Conservation (phyloP, 2,888 invertebrate species). For the Cyclophora punctaria region DNA sequence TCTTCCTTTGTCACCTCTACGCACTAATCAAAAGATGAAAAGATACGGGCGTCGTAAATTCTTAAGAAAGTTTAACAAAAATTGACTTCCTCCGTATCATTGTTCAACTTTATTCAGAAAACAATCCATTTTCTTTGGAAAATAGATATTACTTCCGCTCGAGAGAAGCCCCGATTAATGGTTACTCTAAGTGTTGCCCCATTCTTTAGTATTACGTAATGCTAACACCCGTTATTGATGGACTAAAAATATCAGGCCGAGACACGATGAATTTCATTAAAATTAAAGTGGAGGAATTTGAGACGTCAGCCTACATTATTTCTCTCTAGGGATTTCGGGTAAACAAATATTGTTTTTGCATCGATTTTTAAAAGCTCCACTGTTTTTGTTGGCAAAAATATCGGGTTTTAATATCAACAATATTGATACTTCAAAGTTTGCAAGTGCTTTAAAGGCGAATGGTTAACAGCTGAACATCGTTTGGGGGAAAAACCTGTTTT, state of each 20-base stretch:
- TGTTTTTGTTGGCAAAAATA: neutral
- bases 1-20: too few relatives aligned
- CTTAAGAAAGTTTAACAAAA: conserved; percentile 16
- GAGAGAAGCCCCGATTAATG: conserved; percentile 32
- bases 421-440: too few relatives aligned
- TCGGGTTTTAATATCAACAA: neutral
- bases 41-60: conserved; percentile 3
- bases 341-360: conserved; percentile 6
- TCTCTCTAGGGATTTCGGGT: conserved; percentile 5
- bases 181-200: conserved; percentile 25
- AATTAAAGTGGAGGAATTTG: conserved; percentile 12
- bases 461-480: too few relatives aligned
- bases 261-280: conserved; percentile 5
- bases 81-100: conserved; percentile 18
- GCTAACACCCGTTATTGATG: conserved; percentile 21
- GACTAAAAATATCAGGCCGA: conserved; percentile 18
- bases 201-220: conserved; percentile 20
- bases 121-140: conserved; percentile 33
- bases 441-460: too few relatives aligned
- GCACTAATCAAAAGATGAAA: too few relatives aligned
- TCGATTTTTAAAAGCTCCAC: conserved; percentile 1
- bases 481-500: too few relatives aligned
- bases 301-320: conserved; percentile 5
- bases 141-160: conserved; percentile 32
- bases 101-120: conserved; percentile 29